These are phyloP conservation scores for Brachionus angularis DNA, from an alignment of 1,140 invertebrate genomes.

Conservation along the genomic window DNA sequence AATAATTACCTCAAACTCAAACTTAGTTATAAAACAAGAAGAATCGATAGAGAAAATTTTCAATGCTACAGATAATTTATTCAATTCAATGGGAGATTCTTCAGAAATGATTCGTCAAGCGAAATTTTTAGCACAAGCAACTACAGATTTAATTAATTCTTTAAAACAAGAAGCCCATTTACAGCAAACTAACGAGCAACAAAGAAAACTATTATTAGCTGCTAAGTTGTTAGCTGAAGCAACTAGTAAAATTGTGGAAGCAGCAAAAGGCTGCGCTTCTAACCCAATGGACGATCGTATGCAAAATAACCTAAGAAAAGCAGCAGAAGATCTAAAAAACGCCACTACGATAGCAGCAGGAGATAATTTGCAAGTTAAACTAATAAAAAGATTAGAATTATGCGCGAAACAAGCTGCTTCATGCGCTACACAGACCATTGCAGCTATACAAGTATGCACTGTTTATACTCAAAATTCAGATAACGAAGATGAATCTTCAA, in stretches of 20 bases:
- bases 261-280: slow-evolving; percentile 81
- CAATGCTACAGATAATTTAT: slow-evolving; percentile 79
- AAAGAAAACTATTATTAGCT: slow-evolving; percentile 75
- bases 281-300: slow-evolving; percentile 75
- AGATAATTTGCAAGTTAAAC: not conserved
- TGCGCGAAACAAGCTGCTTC: slow-evolving; percentile 79
- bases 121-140: slow-evolving; percentile 81
- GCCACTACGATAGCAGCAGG: slow-evolving; percentile 16
- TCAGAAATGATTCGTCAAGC: slow-evolving; percentile 90
- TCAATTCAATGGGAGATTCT: slow-evolving; percentile 74
- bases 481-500: slow-evolving; percentile 64
- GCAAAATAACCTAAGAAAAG: slow-evolving; percentile 75
- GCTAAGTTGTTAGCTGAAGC: slow-evolving; percentile 87
- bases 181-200: slow-evolving; percentile 72
- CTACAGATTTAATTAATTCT: slow-evolving; percentile 81
- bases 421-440: slow-evolving; percentile 81
- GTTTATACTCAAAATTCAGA: no score
- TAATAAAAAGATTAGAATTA: slow-evolving; percentile 44
- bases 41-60: slow-evolving; percentile 83
- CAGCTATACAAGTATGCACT: slow-evolving; percentile 59
- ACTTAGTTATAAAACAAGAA: slow-evolving; percentile 62
- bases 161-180: slow-evolving; percentile 87
- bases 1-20: not conserved
- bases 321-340: slow-evolving; percentile 75
- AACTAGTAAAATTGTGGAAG: slow-evolving; percentile 89